These are phyloP conservation scores for Chamaetylas fuelleborni DNA, from an alignment of 2,113 vertebrate species.

Conservation along the genomic window DNA sequence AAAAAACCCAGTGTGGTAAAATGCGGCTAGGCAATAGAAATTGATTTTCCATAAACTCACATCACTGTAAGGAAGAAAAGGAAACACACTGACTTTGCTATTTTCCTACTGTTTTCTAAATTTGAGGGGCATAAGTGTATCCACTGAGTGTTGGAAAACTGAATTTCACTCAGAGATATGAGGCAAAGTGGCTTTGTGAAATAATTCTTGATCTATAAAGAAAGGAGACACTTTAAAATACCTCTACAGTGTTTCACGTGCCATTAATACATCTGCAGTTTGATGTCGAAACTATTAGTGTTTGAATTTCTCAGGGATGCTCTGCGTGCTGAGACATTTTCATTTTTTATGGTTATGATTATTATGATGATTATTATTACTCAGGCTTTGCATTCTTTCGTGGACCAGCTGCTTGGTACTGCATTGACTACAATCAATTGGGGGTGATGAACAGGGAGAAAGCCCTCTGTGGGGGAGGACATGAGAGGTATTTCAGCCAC, in stretches of 20 bases:
- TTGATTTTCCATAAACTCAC: not conserved
- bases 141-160: not conserved
- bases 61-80: not conserved
- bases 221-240: not conserved
- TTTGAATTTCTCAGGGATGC: not conserved
- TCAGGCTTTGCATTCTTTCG: not conserved
- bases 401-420: not conserved
- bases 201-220: not conserved
- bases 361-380: not conserved
- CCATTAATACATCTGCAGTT: not conserved
- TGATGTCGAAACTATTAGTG: not conserved
- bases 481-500: not conserved
- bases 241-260: not conserved
- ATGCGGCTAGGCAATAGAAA: not conserved
- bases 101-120: conserved; percentile 55
- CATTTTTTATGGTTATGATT: not conserved
- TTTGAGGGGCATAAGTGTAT: not conserved
- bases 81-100: not conserved
- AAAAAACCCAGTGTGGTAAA: not conserved
- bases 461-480: not conserved
- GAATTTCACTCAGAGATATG: not conserved
- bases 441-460: not conserved
- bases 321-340: not conserved
- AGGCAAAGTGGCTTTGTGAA: not conserved
- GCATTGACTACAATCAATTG: not conserved